phyloP scores from a whole-genome alignment of 2,888 invertebrate genomes.

The Epirrhoe tristata region DNA sequence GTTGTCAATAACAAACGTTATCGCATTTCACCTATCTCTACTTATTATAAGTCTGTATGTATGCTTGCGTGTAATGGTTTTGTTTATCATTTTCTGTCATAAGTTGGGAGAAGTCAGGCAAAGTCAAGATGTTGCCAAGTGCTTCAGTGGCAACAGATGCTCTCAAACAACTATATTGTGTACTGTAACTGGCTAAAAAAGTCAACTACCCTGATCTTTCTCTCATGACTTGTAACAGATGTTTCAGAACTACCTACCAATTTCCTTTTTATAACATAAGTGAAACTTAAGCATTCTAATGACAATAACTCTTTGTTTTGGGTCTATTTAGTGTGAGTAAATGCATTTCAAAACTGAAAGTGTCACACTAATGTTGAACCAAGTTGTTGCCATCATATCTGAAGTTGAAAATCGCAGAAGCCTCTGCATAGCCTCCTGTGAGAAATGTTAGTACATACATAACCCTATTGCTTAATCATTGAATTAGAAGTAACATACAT shows the following conservation, averaged over 20 bases:
- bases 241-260: constrained; percentile 24
- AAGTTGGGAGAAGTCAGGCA: constrained; percentile 38
- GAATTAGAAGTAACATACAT: not conserved
- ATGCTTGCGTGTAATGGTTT: constrained; percentile 34
- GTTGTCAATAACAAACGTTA: constrained; percentile 59
- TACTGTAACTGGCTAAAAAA: constrained; percentile 2
- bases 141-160: constrained; percentile 33
- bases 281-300: constrained; percentile 14
- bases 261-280: not conserved
- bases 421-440: constrained; percentile 51
- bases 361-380: constrained; percentile 58
- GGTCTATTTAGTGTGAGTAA: constrained; percentile 55
- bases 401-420: constrained; percentile 57
- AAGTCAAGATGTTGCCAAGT: constrained; percentile 42
- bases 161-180: constrained; percentile 17
- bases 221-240: constrained; percentile 18
- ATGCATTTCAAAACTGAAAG: constrained; percentile 55
- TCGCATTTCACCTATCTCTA: constrained; percentile 48
- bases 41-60: constrained; percentile 39
- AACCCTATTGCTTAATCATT: not conserved
- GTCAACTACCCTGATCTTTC: constrained; percentile 27
- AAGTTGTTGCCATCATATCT: constrained; percentile 56
- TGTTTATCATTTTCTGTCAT: constrained; percentile 40
- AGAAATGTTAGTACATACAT: constrained; percentile 67
- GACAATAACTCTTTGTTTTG: constrained; percentile 48